These are phyloP conservation scores for Crotalus viridis DNA, from an alignment of 2,113 vertebrate genomes.

Conservation along the genomic window DNA sequence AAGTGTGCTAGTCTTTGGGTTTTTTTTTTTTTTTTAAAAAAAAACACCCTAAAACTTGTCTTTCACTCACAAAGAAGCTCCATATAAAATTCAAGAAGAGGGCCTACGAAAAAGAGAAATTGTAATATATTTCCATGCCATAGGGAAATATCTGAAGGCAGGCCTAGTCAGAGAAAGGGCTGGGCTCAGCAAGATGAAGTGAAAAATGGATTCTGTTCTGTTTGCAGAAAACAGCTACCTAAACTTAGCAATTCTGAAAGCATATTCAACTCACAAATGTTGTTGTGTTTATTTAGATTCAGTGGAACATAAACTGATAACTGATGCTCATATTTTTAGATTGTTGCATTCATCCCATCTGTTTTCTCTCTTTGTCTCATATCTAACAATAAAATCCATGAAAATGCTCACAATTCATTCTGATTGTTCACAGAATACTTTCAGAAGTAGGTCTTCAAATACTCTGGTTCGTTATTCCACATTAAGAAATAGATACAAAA, in stretches of 20 bases:
- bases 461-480: slow-evolving; percentile 27
- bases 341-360: slow-evolving; percentile 40
- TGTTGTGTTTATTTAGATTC: slow-evolving; percentile 8
- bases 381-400: slow-evolving; percentile 29
- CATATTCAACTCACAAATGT: neutral
- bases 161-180: neutral
- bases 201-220: neutral
- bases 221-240: neutral
- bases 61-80: neutral
- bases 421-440: slow-evolving; percentile 32
- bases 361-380: slow-evolving; percentile 16
- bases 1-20: neutral
- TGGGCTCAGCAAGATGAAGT: neutral
- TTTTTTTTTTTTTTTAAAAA: neutral
- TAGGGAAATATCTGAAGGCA: neutral
- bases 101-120: neutral
- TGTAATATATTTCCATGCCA: neutral
- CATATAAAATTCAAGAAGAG: neutral
- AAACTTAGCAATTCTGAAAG: neutral
- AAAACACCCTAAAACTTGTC: neutral
- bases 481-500: slow-evolving; percentile 42
- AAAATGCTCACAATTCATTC: slow-evolving; percentile 31
- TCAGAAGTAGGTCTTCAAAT: slow-evolving; percentile 30
- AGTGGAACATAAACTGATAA: neutral
- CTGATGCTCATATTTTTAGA: slow-evolving; percentile 22